These are phyloP conservation scores for Columba janthina DNA, from an alignment of 2,113 vertebrate species.

Conservation along the genomic window DNA sequence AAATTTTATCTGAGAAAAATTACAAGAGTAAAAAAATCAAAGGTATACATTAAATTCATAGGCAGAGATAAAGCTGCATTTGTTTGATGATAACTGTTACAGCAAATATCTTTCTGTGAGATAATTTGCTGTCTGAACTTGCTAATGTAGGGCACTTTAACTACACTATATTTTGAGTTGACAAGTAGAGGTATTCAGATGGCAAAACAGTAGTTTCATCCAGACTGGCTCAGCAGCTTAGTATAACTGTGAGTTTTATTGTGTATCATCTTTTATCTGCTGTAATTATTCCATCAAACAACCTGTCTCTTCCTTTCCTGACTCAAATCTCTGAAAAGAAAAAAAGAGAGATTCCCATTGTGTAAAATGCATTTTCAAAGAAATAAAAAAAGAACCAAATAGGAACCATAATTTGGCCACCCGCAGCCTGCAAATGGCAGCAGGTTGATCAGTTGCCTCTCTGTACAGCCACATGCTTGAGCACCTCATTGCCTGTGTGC, in stretches of 20 bases:
- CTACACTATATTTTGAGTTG: not conserved
- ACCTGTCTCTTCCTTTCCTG: not conserved
- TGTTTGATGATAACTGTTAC: conserved; percentile 2
- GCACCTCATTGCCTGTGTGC: not conserved
- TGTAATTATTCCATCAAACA: not conserved
- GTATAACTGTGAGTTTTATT: not conserved
- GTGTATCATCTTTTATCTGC: not conserved
- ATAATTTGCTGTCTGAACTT: not conserved
- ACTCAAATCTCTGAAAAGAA: not conserved
- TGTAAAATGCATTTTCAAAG: not conserved
- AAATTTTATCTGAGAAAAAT: conserved; percentile 56
- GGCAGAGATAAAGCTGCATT: not conserved
- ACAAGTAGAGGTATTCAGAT: conserved; percentile 16
- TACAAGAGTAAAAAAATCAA: conserved; percentile 11
- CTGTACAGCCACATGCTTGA: accelerated
- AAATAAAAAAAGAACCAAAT: not conserved
- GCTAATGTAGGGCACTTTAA: not conserved
- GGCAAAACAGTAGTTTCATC: not conserved
- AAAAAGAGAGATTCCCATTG: not conserved
- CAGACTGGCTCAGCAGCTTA: not conserved
- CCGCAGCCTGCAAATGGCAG: not conserved
- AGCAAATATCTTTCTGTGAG: not conserved
- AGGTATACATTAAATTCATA: not conserved
- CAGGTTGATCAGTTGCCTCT: not conserved
- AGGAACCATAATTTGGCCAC: not conserved